Percentiles rank a stretch among this genome's conserved stretches.
phyloP scores from a whole-genome alignment of 2,888 invertebrate genomes.

The Leptura quadrifasciata region DNA sequence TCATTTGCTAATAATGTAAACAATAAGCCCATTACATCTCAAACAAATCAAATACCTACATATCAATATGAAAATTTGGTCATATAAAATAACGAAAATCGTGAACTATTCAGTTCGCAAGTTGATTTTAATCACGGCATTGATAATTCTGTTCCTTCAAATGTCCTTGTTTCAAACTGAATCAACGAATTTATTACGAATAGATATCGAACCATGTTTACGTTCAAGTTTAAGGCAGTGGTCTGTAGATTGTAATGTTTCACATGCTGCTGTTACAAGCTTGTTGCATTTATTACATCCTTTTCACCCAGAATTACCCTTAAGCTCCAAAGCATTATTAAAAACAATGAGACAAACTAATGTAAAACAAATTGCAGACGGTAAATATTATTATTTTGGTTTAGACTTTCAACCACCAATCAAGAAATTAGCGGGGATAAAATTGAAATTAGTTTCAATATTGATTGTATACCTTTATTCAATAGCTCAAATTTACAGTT shows the following conservation, averaged over 20 bases:
- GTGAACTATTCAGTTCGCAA: conserved; percentile 7
- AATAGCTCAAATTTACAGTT: conserved; percentile 2
- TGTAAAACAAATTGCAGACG: background rate
- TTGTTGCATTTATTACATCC: conserved; percentile 1
- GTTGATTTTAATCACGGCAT: conserved; percentile 2
- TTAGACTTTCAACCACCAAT: background rate
- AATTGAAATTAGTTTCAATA: too few relatives aligned
- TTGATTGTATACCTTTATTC: too few relatives aligned
- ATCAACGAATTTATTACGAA: conserved; percentile 1
- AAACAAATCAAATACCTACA: background rate
- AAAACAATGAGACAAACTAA: too few relatives aligned
- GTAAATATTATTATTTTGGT: conserved; percentile 2
- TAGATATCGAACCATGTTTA: background rate
- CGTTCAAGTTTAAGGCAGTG: conserved; percentile 2
- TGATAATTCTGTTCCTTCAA: too few relatives aligned
- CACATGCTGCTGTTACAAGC: background rate
- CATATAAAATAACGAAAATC: conserved; percentile 7
- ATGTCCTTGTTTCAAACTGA: conserved; percentile 10
- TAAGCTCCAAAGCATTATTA: too few relatives aligned
- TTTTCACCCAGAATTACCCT: background rate
- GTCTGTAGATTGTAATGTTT: background rate
- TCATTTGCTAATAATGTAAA: conserved; percentile 6
- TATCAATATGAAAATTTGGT: background rate
- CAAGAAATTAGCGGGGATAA: background rate
- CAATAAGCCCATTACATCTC: background rate